phyloP scores from a whole-genome alignment of 2,797 vertebrate genomes.

The Euthynnus affinis region DNA sequence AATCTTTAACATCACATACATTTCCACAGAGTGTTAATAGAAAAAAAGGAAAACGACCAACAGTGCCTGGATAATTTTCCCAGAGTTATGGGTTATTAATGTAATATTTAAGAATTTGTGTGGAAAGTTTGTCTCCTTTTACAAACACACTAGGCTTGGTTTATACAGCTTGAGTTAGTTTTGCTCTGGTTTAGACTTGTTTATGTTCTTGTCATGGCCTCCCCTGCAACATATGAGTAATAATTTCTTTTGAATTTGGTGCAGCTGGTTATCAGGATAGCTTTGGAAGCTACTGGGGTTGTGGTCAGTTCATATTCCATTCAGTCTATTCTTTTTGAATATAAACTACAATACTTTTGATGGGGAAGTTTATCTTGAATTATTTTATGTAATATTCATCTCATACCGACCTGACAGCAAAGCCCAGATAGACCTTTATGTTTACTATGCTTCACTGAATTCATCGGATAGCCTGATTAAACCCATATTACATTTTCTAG shows the following conservation, averaged over 20 bases:
- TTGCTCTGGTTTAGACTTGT: slow-evolving; percentile 10
- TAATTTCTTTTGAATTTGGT: neutral
- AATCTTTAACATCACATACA: slow-evolving; percentile 9
- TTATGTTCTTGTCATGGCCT: slow-evolving; percentile 11
- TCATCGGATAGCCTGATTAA: neutral
- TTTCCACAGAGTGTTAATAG: neutral
- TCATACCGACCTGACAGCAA: neutral
- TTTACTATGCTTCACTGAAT: neutral
- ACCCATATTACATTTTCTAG: neutral
- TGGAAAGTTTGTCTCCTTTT: neutral
- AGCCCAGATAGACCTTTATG: neutral
- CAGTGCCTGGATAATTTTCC: neutral
- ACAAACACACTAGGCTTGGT: neutral
- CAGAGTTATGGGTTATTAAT: neutral
- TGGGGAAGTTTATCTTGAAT: neutral
- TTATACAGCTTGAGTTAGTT: neutral
- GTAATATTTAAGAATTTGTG: slow-evolving; percentile 10
- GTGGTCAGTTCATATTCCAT: neutral
- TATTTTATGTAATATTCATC: neutral
- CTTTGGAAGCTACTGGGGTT: neutral
- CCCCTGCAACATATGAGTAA: neutral
- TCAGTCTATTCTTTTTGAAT: neutral
- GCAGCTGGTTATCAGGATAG: neutral
- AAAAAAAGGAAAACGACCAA: neutral
- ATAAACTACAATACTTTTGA: neutral